A percentile compares a stretch with the other conserved stretches of the same genome.
Conservation (phyloP, 2,888 invertebrate species). For the Ochropleura leucogaster region DNA sequence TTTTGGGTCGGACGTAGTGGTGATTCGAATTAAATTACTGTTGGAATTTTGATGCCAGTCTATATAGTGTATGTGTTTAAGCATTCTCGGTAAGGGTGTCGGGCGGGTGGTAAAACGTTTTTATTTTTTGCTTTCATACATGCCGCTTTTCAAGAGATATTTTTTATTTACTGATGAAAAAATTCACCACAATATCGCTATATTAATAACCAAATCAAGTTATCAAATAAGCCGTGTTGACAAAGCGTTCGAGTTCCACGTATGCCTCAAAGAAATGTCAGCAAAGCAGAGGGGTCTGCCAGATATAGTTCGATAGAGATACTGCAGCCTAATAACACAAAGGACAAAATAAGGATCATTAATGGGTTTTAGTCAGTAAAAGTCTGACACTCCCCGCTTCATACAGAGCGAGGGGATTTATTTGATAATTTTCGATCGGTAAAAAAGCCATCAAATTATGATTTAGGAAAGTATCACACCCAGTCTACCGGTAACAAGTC, state of each 20-base stretch:
- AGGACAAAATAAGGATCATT: too few species aligned
- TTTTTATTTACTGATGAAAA: not conserved
- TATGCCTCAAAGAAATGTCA: too few species aligned
- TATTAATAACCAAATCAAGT: not conserved
- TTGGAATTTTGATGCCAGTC: not conserved
- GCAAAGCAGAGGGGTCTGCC: too few species aligned
- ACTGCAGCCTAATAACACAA: too few species aligned
- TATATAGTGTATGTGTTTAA: too few species aligned
- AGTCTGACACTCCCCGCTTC: too few species aligned
- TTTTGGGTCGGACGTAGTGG: conserved; percentile 65
- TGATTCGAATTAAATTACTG: conserved; percentile 63
- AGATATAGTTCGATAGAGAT: too few species aligned
- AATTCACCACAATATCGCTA: not conserved
- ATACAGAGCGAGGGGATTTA: too few species aligned
- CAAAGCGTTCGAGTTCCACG: too few species aligned
- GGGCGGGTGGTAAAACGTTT: not conserved
- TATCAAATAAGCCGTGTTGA: not conserved
- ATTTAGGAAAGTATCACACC: not conserved
- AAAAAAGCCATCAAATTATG: not conserved
- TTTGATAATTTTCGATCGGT: too few species aligned
- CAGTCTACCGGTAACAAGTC: not conserved
- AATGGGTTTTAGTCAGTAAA: too few species aligned
- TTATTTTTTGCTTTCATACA: not conserved
- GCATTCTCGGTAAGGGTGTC: not conserved
- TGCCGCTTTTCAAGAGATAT: not conserved